Evolutionary conservation across 1,140 invertebrate genomes (phyloP).

Genomic region (Drosophila lini): DNA sequence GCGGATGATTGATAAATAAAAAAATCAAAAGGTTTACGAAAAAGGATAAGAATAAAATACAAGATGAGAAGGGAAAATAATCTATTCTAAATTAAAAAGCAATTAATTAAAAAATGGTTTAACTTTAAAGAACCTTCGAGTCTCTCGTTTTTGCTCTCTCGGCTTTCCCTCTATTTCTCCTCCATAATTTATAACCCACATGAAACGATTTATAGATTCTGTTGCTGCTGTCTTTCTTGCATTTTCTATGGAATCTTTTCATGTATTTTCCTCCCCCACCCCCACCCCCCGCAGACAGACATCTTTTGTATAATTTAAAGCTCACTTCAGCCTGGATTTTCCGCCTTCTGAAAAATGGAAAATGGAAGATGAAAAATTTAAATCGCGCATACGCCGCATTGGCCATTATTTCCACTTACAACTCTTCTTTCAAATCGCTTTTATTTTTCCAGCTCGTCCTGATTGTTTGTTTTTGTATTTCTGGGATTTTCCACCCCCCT

Average conservation of each 20-base stretch:
- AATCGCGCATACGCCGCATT: constrained; percentile 46
- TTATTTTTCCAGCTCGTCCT: not conserved
- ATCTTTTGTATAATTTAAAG: constrained; percentile 35
- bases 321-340: constrained; percentile 7
- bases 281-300: not conserved
- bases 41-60: too few relatives aligned
- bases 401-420: constrained; percentile 45
- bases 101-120: too few relatives aligned
- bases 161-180: too few relatives aligned
- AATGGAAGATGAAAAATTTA: constrained; percentile 35
- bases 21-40: not conserved
- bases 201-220: constrained; percentile 15
- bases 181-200: constrained; percentile 1
- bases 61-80: too few relatives aligned
- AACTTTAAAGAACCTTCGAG: too few relatives aligned
- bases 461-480: constrained; percentile 21
- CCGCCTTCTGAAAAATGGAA: not conserved
- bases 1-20: constrained; percentile 66
- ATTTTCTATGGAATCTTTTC: not conserved
- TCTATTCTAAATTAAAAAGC: too few relatives aligned
- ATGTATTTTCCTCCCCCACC: not conserved
- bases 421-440: constrained; percentile 28
- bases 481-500: not conserved
- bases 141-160: too few relatives aligned
- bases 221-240: not conserved